These are phyloP conservation scores for Rhabdomys dilectus DNA, from an alignment of 2,113 vertebrate genomes.

Conservation along the genomic window DNA sequence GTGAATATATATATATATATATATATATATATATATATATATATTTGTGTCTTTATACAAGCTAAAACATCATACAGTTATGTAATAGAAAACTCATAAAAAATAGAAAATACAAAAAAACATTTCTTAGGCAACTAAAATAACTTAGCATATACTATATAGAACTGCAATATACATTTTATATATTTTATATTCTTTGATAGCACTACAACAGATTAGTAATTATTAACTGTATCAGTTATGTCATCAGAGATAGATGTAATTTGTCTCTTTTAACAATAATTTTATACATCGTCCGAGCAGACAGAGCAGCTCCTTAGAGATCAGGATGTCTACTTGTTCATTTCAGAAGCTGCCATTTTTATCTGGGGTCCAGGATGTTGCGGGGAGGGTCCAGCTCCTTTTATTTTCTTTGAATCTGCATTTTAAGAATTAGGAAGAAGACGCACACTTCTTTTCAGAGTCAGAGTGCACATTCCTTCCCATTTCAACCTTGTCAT, in stretches of 20 bases:
- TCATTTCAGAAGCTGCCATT: not conserved
- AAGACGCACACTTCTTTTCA: not conserved
- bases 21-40: not conserved
- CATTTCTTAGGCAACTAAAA: not conserved
- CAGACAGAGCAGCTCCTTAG: not conserved
- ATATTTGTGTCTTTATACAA: not conserved
- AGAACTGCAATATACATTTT: not conserved
- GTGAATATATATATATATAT: not conserved
- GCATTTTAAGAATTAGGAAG: not conserved
- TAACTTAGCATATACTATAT: not conserved
- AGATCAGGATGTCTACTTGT: not conserved
- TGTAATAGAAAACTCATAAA: conserved; percentile 39
- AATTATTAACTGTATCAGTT: not conserved
- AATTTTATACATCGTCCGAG: not conserved
- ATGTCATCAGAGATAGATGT: not conserved
- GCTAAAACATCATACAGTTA: not conserved
- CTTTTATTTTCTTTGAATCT: not conserved
- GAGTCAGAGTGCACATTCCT: not conserved
- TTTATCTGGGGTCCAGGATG: not conserved
- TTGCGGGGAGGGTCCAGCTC: not conserved
- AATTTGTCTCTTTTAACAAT: not conserved
- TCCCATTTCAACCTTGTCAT: not conserved
- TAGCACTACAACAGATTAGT: not conserved
- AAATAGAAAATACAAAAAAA: conserved; percentile 31
- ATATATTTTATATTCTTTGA: not conserved